Conservation (phyloP, 2,113 vertebrate genomes). For the Grammomys surdaster region DNA sequence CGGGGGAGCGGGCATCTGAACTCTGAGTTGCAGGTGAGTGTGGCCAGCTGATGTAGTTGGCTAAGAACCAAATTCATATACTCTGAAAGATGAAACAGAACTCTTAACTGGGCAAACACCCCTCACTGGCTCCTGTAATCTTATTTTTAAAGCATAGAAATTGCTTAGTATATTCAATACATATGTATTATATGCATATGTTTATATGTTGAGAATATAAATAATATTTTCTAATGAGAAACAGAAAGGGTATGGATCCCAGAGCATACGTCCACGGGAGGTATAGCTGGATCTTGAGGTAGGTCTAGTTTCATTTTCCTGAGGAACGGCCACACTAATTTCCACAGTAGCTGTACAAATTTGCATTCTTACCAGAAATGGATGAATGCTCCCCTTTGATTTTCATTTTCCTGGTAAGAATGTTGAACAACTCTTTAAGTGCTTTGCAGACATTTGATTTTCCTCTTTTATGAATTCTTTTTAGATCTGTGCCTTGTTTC, state of each 20-base stretch:
- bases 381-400: background rate
- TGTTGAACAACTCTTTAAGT: background rate
- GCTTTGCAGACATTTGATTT: background rate
- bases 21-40: background rate
- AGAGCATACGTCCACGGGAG: too few species aligned
- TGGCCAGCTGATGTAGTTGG: background rate
- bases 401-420: background rate
- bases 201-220: background rate
- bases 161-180: background rate
- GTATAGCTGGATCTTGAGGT: background rate
- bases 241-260: background rate
- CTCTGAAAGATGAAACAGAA: background rate
- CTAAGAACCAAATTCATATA: background rate
- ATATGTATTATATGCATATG: too few species aligned
- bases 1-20: too few species aligned
- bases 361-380: background rate
- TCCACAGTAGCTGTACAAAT: background rate
- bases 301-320: background rate
- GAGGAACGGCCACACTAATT: background rate
- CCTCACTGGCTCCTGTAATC: background rate
- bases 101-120: background rate
- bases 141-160: background rate
- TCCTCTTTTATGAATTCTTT: background rate
- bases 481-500: background rate
- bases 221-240: background rate